Evolutionary conservation across 2,888 invertebrate genomes (phyloP), one percentile per base, ranked within the genome.

Genomic region (Gasteruption jaculator): DNA sequence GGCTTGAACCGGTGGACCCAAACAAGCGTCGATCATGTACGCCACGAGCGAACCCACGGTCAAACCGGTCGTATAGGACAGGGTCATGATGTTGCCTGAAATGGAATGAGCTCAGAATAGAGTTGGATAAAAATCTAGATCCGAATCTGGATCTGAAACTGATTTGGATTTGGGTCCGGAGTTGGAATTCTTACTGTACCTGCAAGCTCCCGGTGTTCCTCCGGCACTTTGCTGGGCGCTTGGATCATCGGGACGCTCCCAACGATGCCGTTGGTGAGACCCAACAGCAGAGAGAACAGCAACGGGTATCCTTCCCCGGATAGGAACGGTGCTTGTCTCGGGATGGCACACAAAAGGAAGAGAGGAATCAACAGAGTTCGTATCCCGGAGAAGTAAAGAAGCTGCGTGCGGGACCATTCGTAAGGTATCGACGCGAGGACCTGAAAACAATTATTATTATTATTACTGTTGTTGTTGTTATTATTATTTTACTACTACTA

Each of bases 181-280:
- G 11, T 7, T 27, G 6, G 22, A 33, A 6, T 5, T 14, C 29
- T 14, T 3, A n/a, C 48, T 53, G 62, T 72, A 83, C 92, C 92
- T 45, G 91, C 88, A 5, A 93, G 80, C 74, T 93, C 93, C 27
- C 90, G 79, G 54, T 89, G 83, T 38, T 90, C 86, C 44, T 89
- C 86, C 10, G 88, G 83, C 4, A 93, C 91, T 61, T 88, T 83
- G 31, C 84, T 82, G 1, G 93, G 90, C 1, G 92, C 93, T 61
- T 89, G 78, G 59, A 93, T 91, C 90, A 93, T 93, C 3, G 93
- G 93, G 20, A 93, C 82, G 45, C 91, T 91, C 4, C 93, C 93
- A 40, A 93, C 82, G 30, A 92, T 75, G 0, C 93, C 93, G 59
- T 93, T 93, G 32, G 85, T 84, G 14, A 91, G 76, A 2, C 93